Percentiles rank a stretch among this genome's conserved stretches.
phyloP scores from a whole-genome alignment of 2,888 invertebrate species.

The Mimachlamys varia region DNA sequence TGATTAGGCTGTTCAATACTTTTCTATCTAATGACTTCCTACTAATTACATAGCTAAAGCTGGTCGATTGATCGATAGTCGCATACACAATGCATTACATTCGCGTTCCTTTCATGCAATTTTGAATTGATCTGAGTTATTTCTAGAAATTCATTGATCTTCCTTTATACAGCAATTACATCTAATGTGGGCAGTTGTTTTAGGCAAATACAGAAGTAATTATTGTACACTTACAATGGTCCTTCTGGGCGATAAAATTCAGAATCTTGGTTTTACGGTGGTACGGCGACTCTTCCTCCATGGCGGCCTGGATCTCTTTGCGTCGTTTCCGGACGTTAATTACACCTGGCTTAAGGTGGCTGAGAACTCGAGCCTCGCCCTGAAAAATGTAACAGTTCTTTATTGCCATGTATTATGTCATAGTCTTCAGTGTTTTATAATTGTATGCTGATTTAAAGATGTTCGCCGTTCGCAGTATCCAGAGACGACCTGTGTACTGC shows the following conservation, averaged over 20 bases:
- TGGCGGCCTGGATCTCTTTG: slow-evolving; percentile 68
- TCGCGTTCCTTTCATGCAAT: neutral
- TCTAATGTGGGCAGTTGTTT: neutral
- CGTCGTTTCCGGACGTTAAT: slow-evolving; percentile 72
- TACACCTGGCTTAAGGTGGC: slow-evolving; percentile 68
- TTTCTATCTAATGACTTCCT: no score
- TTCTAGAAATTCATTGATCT: neutral
- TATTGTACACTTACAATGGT: slow-evolving; percentile 63
- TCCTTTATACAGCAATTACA: neutral
- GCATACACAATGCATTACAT: no score
- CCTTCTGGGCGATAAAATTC: slow-evolving; percentile 73
- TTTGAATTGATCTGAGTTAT: neutral
- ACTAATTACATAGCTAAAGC: no score
- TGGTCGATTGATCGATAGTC: no score
- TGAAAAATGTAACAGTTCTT: slow-evolving; percentile 46
- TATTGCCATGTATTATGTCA: no score
- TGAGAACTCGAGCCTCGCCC: slow-evolving; percentile 77
- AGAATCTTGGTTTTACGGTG: slow-evolving; percentile 70
- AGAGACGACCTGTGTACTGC: no score
- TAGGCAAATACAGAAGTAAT: neutral
- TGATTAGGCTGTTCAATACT: no score
- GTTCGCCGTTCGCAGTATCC: no score
- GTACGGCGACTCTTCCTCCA: slow-evolving; percentile 70
- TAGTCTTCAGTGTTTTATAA: no score
- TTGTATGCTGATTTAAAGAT: no score